phyloP scores from a whole-genome alignment of 2,113 vertebrate species.

The Naja naja region DNA sequence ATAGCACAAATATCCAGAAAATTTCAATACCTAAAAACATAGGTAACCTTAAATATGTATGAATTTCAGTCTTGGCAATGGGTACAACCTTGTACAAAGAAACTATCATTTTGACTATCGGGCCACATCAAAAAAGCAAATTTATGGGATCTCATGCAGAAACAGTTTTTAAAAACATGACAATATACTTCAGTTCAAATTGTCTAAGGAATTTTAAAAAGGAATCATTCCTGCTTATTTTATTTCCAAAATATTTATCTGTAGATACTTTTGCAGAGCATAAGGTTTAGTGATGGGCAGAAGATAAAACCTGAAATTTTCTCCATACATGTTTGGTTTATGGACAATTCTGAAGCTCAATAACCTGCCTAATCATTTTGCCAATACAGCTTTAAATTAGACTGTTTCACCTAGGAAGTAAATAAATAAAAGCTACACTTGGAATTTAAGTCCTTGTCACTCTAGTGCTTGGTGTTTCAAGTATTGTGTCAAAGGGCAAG shows the following conservation, averaged over 20 bases:
- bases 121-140: neutral
- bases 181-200: neutral
- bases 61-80: constrained; percentile 32
- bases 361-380: neutral
- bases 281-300: neutral
- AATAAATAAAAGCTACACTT: neutral
- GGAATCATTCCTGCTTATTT: neutral
- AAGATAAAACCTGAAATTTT: neutral
- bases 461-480: neutral
- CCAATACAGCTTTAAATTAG: neutral
- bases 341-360: neutral
- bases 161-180: neutral
- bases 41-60: constrained; percentile 6
- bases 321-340: neutral
- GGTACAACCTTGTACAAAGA: neutral
- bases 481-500: neutral
- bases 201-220: neutral
- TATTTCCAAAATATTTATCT: neutral
- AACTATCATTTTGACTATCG: neutral
- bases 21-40: constrained; percentile 34
- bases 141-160: constrained; percentile 27
- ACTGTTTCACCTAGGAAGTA: neutral
- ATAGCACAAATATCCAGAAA: constrained; percentile 30
- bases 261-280: neutral
- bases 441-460: neutral